Percentiles rank a stretch among this genome's conserved stretches.
These are phyloP conservation scores for Ploceus nigricollis DNA, from an alignment of 2,113 vertebrate species.

Conservation along the genomic window DNA sequence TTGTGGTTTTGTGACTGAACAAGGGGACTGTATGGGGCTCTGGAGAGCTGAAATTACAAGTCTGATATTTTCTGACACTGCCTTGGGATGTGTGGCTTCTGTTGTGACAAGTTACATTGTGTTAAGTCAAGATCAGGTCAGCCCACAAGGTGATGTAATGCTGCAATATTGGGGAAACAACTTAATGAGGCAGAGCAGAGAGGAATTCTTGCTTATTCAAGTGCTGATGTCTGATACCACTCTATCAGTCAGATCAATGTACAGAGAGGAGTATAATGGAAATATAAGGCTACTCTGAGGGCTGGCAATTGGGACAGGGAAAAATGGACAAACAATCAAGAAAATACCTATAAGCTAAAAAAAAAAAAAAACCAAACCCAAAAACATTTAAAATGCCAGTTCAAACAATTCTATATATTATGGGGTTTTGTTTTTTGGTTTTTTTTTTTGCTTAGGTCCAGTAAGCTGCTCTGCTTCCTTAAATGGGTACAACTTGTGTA, in stretches of 20 bases:
- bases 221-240: background rate
- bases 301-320: background rate
- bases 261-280: background rate
- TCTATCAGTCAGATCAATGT: background rate
- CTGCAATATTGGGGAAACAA: background rate
- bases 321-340: background rate
- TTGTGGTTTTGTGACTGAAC: background rate
- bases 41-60: background rate
- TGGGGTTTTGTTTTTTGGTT: background rate
- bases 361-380: background rate
- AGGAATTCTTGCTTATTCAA: background rate
- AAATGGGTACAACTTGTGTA: background rate
- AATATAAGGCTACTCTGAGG: background rate
- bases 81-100: background rate
- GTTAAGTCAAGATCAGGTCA: conserved; percentile 12
- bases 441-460: background rate
- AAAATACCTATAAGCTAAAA: background rate
- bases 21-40: background rate
- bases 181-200: background rate
- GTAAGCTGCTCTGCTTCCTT: background rate
- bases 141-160: background rate
- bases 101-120: background rate
- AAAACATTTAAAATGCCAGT: background rate
- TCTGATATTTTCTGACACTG: conserved; percentile 18
- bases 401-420: background rate